Conservation (phyloP, 2,113 vertebrate genomes). For the Melanerpes aurifrons region DNA sequence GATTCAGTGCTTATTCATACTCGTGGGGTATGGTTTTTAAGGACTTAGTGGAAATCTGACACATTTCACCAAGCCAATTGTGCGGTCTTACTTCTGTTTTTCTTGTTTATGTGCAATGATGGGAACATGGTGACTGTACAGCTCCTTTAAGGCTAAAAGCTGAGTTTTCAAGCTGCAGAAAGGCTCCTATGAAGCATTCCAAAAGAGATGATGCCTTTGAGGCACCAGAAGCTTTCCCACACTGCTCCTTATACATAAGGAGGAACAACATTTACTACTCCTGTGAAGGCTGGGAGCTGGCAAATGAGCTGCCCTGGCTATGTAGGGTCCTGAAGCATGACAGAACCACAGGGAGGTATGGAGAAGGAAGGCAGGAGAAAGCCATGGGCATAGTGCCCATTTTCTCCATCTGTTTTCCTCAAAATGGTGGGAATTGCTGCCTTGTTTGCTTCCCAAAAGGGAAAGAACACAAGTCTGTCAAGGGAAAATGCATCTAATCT, state of each 20-base stretch:
- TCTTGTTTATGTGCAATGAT: neutral
- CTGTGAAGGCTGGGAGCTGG: neutral
- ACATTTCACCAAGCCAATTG: neutral
- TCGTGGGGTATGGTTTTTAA: neutral
- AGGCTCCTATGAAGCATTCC: neutral
- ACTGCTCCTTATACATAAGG: neutral
- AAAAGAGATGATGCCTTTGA: neutral
- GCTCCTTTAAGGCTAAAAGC: neutral
- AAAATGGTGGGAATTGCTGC: neutral
- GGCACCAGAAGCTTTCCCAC: neutral
- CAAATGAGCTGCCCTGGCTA: neutral
- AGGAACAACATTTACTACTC: neutral
- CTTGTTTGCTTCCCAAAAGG: neutral
- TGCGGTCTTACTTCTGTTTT: conserved; percentile 15
- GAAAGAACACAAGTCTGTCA: neutral
- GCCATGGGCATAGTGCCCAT: neutral
- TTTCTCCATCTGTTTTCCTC: neutral
- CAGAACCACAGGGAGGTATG: neutral
- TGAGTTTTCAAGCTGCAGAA: neutral
- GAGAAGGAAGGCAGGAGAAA: neutral
- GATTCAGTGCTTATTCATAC: neutral
- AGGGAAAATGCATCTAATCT: neutral
- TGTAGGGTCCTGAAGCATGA: too few species aligned
- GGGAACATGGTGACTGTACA: neutral
- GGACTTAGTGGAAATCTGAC: neutral